phyloP scores from a whole-genome alignment of 2,113 vertebrate genomes.

The Larimichthys polyactis region DNA sequence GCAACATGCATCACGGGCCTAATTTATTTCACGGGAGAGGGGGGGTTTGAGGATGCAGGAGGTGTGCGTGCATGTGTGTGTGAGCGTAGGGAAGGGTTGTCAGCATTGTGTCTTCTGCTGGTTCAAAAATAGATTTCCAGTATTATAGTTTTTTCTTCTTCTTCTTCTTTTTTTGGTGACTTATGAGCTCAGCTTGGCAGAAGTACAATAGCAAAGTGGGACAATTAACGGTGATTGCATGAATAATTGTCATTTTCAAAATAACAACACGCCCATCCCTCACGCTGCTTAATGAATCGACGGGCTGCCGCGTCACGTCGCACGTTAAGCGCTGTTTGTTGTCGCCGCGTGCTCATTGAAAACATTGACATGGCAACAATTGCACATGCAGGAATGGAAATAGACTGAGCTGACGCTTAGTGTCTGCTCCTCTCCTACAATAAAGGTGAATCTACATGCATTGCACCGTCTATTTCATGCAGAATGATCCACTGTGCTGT shows the following conservation, averaged over 20 bases:
- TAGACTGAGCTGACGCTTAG: not conserved
- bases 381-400: not conserved
- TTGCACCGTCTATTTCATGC: not conserved
- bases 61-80: not conserved
- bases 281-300: slow-evolving; percentile 1
- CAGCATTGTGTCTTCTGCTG: slow-evolving; percentile 10
- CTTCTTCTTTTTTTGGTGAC: slow-evolving; percentile 12
- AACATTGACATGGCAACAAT: slow-evolving; percentile 25
- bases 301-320: not conserved
- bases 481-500: not conserved
- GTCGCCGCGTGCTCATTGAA: slow-evolving; percentile 9
- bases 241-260: slow-evolving; percentile 34
- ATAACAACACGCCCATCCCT: slow-evolving; percentile 23
- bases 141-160: not conserved
- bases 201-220: slow-evolving; percentile 31
- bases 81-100: not conserved
- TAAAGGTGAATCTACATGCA: not conserved
- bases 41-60: slow-evolving; percentile 1
- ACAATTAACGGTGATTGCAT: slow-evolving; percentile 28
- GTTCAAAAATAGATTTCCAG: slow-evolving; percentile 44
- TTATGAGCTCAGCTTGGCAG: slow-evolving; percentile 14
- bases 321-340: slow-evolving; percentile 26
- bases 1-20: slow-evolving; percentile 18
- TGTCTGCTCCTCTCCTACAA: not conserved
- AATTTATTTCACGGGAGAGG: slow-evolving; percentile 22